Percentiles rank a stretch among this genome's conserved stretches.
These are phyloP conservation scores for Neodon shergylaensis DNA, from an alignment of 2,113 vertebrate genomes.

Conservation along the genomic window DNA sequence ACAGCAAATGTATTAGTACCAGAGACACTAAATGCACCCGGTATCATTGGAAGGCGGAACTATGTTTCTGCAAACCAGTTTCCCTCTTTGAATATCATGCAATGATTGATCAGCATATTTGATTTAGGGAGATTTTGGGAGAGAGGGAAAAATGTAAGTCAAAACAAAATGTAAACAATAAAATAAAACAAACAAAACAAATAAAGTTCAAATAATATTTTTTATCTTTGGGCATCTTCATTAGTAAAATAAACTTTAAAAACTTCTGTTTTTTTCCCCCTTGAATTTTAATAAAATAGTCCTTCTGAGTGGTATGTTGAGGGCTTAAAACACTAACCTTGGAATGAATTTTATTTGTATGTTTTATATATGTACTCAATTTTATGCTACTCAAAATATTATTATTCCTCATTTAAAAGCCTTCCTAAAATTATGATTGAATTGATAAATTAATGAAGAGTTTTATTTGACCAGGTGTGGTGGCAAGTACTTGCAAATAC, in stretches of 20 bases:
- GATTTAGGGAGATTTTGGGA: not conserved
- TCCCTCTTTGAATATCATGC: not conserved
- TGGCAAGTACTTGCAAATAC: not conserved
- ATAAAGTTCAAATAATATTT: not conserved
- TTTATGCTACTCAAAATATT: not conserved
- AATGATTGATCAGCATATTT: not conserved
- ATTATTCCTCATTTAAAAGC: conserved; percentile 32
- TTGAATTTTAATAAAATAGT: not conserved
- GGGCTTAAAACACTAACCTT: not conserved
- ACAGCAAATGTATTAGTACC: not conserved
- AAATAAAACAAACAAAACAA: not conserved
- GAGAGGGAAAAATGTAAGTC: not conserved
- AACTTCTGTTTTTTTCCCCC: not conserved
- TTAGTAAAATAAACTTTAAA: not conserved
- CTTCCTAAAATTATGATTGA: conserved; percentile 13
- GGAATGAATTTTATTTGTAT: not conserved
- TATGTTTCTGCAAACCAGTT: not conserved
- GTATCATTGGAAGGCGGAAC: not conserved
- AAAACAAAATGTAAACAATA: not conserved
- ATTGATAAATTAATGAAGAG: not conserved
- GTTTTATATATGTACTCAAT: not conserved
- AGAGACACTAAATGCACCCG: not conserved
- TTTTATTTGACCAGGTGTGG: not conserved
- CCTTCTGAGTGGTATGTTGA: not conserved
- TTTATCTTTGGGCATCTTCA: not conserved